Evolutionary conservation across 2,888 invertebrate genomes (phyloP).

Genomic region (Coelopa pilipes): DNA sequence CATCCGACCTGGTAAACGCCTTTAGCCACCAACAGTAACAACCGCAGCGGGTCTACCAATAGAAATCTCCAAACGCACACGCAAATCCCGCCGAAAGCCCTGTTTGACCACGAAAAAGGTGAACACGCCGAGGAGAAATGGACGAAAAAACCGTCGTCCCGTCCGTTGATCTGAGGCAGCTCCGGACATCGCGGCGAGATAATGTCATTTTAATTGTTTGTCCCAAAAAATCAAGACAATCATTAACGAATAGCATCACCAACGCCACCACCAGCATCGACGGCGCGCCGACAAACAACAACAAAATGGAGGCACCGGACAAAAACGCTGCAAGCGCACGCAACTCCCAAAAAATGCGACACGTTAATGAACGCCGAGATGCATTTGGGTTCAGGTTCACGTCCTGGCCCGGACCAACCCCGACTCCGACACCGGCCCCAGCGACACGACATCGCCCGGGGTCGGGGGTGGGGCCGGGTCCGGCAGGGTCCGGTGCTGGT

Average conservation of each 20-base stretch:
- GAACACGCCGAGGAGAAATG: too few species aligned
- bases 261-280: neutral
- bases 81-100: too few species aligned
- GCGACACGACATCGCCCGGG: neutral
- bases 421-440: too few species aligned
- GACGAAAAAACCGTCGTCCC: too few species aligned
- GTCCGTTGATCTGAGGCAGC: too few species aligned
- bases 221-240: constrained; percentile 45
- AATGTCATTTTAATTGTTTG: constrained; percentile 50
- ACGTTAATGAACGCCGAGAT: constrained; percentile 9
- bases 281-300: neutral
- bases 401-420: neutral
- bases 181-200: constrained; percentile 14
- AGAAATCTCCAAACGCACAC: too few species aligned
- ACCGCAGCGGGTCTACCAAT: neutral
- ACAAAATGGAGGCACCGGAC: constrained; percentile 21
- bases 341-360: constrained; percentile 38
- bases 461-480: too few species aligned
- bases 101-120: too few species aligned
- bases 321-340: constrained; percentile 39
- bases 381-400: constrained; percentile 5
- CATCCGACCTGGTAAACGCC: constrained; percentile 10
- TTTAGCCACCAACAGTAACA: neutral
- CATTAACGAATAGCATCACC: constrained; percentile 27
- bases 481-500: neutral